Evolutionary conservation across 2,888 invertebrate species (phyloP), one percentile per base, ranked within the genome.

Genomic region (Oasisia sp.): DNA sequence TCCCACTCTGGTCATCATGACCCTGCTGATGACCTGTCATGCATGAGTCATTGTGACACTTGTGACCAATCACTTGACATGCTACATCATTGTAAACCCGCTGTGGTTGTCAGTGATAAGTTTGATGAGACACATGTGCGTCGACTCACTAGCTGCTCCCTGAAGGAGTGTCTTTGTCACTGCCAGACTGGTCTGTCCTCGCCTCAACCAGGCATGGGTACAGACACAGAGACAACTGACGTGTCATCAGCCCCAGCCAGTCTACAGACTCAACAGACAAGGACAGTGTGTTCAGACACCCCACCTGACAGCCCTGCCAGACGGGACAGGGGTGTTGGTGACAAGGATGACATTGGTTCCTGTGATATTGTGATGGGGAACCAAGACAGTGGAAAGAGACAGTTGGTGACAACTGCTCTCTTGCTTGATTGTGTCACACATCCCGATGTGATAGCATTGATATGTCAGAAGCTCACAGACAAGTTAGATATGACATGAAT

Each of bases 401-500:
- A 27, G 27, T 74, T n/a, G n/a, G 74, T 74, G 27, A 74, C 74
- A 27, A 74, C 74, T 74, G n/a, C 74, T 74, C 5, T 27, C 74
- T 74, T 74, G 74, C 19, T 74, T 0, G 74, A 74, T 7, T 27
- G 74, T 74, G 27, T 74, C 27, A n/a, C n/a, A 27, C 74, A 74
- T 74, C 74, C 74, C 7, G 74, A 74, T 74, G 74, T 74, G 5
- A n/a, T 74, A 74, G 74, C 74, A 7, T 74, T 74, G 74, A 74
- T 74, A 19, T 74, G 74, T 27, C 74, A 74, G 74, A 74, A 74
- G n/a, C 5, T 74, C 74, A 74, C 19, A 19, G 74, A 74, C 74
- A 74, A 74, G 27, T 74, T 74, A 74, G 74, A 74, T 74, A 74
- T n/a, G 27, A 74, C 74, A 74, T 74, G 74, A 74, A 74, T 74